Percentiles rank a stretch among this genome's conserved stretches.
These are phyloP conservation scores for Plecotus auritus DNA, from an alignment of 2,113 vertebrate genomes.

Conservation along the genomic window DNA sequence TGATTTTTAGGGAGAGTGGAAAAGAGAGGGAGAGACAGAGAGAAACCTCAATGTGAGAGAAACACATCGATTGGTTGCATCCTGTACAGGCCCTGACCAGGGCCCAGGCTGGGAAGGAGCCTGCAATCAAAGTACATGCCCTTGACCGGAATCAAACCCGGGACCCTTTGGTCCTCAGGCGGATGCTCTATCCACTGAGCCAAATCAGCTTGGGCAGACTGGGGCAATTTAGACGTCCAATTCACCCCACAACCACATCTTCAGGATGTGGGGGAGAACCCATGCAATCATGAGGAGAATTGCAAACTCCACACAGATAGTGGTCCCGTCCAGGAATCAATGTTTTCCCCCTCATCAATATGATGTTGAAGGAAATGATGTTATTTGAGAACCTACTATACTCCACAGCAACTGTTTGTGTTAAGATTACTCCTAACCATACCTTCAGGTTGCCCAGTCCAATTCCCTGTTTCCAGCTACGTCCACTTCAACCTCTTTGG, in stretches of 20 bases:
- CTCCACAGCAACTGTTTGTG: background rate
- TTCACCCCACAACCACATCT: background rate
- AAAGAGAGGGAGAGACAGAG: too few species aligned
- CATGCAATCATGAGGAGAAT: background rate
- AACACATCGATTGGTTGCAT: too few species aligned
- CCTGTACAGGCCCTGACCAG: too few species aligned
- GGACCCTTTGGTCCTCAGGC: too few species aligned
- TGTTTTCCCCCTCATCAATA: background rate
- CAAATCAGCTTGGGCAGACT: background rate
- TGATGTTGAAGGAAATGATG: background rate
- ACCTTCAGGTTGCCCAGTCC: background rate
- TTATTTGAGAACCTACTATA: background rate
- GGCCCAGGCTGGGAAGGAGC: too few species aligned
- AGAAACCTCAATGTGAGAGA: too few species aligned
- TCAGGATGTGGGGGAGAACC: background rate
- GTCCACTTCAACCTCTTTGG: background rate
- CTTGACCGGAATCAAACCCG: too few species aligned
- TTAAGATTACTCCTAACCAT: background rate
- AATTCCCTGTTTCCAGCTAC: background rate
- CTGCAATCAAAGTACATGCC: too few species aligned
- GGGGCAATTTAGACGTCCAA: background rate
- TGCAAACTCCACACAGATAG: background rate
- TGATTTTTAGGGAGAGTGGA: too few species aligned
- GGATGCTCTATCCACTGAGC: too few species aligned
- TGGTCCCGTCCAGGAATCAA: background rate